Evolutionary conservation across 2,888 invertebrate genomes (phyloP), one percentile per base, ranked within the genome.

Genomic region (Archaeoteleia sp.): DNA sequence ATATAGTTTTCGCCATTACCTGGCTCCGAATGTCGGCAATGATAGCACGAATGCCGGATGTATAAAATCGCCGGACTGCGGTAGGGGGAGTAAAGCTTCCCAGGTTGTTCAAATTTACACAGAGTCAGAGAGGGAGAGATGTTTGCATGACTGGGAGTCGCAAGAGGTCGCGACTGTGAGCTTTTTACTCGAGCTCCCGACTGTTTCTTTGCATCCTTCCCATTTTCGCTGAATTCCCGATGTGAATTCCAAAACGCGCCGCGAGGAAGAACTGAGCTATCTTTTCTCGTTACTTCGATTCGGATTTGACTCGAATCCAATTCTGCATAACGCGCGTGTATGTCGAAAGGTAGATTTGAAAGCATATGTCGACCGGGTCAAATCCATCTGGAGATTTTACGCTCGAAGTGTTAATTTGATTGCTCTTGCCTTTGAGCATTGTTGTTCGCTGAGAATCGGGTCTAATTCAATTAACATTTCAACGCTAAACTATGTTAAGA

Each of bases 81-180:
- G 17, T 8, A 7, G 20, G 14, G 39, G 34, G 25, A 30, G 25
- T 20, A n/a, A 32, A 12, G 15, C 12, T 15, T 40, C 34, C 51
- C 32, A 53, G 42, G 48, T 60, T 66, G 66, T 66, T 60, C 66
- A 66, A 66, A 60, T 66, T 66, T 67, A 45, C 61, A 61, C 55
- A 55, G 46, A 42, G 29, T 39, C 27, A 53, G 51, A 45, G 53
- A 39, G 54, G 29, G 43, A 27, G 49, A 49, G n/a, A 20, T 67
- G 67, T 67, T 67, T 60, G 67, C 55, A 51, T 61, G 60, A 53
- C 60, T 60, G 45, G 4, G 29, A 53, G 58, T 58, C 39, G 40
- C 66, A 27, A 60, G 48, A 54, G 54, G 55, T 61, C 67, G 58
- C 37, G 49, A 60, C 67, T 54, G 49, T 42, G 57, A 57, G 67